These are phyloP conservation scores for Papilio demoleus DNA, from an alignment of 2,888 invertebrate genomes.

Conservation along the genomic window DNA sequence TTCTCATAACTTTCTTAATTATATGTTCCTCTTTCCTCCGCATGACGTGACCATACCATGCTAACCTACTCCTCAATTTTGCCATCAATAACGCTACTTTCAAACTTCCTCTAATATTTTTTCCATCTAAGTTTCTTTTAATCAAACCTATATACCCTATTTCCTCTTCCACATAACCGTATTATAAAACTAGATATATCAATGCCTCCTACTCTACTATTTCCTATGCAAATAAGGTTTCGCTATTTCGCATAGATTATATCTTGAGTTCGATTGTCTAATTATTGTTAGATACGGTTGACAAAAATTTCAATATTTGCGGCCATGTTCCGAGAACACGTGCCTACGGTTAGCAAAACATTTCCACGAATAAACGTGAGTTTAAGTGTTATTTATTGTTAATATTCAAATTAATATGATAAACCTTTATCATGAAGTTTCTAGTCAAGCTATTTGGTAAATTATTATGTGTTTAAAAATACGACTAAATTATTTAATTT, in stretches of 20 bases:
- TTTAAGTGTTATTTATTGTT: background rate
- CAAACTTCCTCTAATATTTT: too few relatives aligned
- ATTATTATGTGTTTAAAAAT: too few relatives aligned
- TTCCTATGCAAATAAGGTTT: conserved; percentile 39
- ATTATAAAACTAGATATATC: conserved; percentile 29
- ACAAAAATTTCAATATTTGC: conserved; percentile 38
- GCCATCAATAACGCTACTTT: too few relatives aligned
- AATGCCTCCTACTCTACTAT: background rate
- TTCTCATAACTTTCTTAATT: too few relatives aligned
- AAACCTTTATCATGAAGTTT: background rate
- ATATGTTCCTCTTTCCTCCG: too few relatives aligned
- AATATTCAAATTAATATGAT: background rate
- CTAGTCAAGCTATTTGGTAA: background rate
- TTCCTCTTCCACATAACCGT: conserved; percentile 16
- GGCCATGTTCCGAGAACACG: conserved; percentile 18
- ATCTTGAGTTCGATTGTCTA: conserved; percentile 35
- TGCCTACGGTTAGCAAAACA: conserved; percentile 30
- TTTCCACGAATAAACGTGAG: conserved; percentile 5
- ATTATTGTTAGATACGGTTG: conserved; percentile 40
- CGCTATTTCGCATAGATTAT: conserved; percentile 33
- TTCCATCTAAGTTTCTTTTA: too few relatives aligned
- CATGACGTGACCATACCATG: too few relatives aligned
- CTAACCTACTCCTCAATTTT: too few relatives aligned
- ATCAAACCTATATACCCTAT: background rate
- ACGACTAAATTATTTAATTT: background rate